Percentiles rank a stretch among this genome's conserved stretches.
Evolutionary conservation across 2,888 invertebrate species (phyloP).

Genomic region (Acronicta alni): DNA sequence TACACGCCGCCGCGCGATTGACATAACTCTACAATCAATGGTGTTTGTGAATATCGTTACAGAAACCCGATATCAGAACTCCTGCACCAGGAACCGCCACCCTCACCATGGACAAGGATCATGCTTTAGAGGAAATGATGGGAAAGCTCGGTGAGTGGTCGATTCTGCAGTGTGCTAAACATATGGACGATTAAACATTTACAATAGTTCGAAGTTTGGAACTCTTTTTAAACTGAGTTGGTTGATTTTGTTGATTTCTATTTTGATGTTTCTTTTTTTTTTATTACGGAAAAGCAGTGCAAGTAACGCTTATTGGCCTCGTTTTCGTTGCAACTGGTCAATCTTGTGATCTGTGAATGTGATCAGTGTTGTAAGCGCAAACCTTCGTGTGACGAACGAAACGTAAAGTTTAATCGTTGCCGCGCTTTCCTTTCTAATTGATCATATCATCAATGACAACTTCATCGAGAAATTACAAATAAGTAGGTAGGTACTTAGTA

Average conservation of each 20-base stretch:
- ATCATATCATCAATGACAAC: slow-evolving; percentile 49
- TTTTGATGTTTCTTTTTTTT: slow-evolving; percentile 46
- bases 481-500: slow-evolving; percentile 17
- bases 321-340: slow-evolving; percentile 61
- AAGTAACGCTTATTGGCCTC: slow-evolving; percentile 61
- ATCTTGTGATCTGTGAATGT: slow-evolving; percentile 63
- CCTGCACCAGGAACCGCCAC: slow-evolving; percentile 43
- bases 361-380: slow-evolving; percentile 57
- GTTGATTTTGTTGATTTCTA: slow-evolving; percentile 42
- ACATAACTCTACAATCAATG: slow-evolving; percentile 71
- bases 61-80: slow-evolving; percentile 64
- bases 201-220: slow-evolving; percentile 30
- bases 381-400: slow-evolving; percentile 54
- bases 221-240: slow-evolving; percentile 61
- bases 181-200: slow-evolving; percentile 65
- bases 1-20: slow-evolving; percentile 65
- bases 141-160: slow-evolving; percentile 90
- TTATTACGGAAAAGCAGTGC: slow-evolving; percentile 36
- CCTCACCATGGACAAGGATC: slow-evolving; percentile 90
- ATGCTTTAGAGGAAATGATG: slow-evolving; percentile 91
- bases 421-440: slow-evolving; percentile 65
- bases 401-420: slow-evolving; percentile 50
- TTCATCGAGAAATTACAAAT: slow-evolving; percentile 28
- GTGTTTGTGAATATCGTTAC: slow-evolving; percentile 77
- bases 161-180: slow-evolving; percentile 56